Evolutionary conservation across 1,140 invertebrate genomes (phyloP), one percentile per base, ranked within the genome.

Genomic region (Octopus sinensis): DNA sequence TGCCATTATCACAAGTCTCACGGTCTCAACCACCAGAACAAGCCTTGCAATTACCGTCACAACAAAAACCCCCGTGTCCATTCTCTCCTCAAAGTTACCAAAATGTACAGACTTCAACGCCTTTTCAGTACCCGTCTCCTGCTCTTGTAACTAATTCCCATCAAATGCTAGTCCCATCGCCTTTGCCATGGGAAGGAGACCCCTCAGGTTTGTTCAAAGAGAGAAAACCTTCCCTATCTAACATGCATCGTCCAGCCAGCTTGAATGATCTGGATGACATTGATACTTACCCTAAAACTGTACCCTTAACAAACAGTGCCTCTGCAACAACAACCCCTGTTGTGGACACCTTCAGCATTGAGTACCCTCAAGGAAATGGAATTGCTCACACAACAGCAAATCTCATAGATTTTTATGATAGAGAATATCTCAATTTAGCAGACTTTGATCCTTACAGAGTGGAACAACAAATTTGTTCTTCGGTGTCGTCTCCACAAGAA

Each of bases 371-470:
- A 43, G 30, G 30, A 43, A 43, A 43, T 43, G 30, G 30, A 43
- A 43, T 43, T 71, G 13, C 13, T 17, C 9, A 62, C 56, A 71
- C 30, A 13, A n/a, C 68, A n/a, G 68, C 13, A 13, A 71, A 71
- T 23, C 13, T 71, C 17, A 71, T 71, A n/a, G 68, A 71, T 23
- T 5, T 71, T 17, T 17, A 71, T 5, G 56, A 62, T 62, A 62
- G 17, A 17, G 68, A 71, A 71, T 71, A 71, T 71, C 68, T 71
- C 0, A 71, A 13, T 7, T 71, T 71, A 23, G 68, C 4, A 10
- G 68, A 71, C 30, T 71, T 71, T 71, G 68, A 71, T 71, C 68
- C 68, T n/a, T 71, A 71, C 68, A 13, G 68, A 71, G 30, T 5
- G 68, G 68, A 71, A 13, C 17, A 71, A 71, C 30, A 43, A 43